Percentiles rank a stretch among this genome's conserved stretches.
Conservation (phyloP, 2,113 vertebrate species). For the Felis chaus region DNA sequence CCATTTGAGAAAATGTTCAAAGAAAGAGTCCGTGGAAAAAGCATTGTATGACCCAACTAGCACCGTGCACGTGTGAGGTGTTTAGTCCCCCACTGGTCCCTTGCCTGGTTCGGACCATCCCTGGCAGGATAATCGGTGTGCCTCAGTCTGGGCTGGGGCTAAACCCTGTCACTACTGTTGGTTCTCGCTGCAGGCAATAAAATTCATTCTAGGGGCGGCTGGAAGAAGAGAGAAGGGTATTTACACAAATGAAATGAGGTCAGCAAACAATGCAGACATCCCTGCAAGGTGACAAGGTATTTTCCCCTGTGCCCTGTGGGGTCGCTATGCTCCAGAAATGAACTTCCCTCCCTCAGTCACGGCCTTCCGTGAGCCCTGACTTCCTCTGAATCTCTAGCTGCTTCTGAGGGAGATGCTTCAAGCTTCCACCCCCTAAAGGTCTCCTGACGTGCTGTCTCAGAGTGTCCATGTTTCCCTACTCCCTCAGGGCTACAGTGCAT, state of each 20-base stretch:
- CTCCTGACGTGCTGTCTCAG: background rate
- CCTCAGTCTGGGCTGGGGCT: background rate
- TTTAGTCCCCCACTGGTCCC: background rate
- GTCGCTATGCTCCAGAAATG: background rate
- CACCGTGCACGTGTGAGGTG: background rate
- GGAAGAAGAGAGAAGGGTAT: background rate
- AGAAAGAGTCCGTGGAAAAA: background rate
- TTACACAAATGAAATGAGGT: background rate
- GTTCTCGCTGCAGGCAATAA: background rate
- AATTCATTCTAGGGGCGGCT: background rate
- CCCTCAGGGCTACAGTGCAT: background rate
- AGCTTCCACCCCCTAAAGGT: background rate
- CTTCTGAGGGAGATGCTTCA: background rate
- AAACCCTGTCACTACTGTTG: background rate
- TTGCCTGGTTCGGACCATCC: background rate
- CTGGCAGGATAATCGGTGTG: slow-evolving; percentile 1
- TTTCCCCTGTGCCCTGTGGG: background rate
- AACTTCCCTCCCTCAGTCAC: background rate
- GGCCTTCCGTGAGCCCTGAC: background rate
- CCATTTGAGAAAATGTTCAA: background rate
- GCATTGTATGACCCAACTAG: background rate
- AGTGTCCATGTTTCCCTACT: background rate
- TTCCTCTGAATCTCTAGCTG: background rate
- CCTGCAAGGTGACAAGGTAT: background rate
- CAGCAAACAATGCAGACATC: background rate